phyloP scores from a whole-genome alignment of 2,113 vertebrate genomes.

The Odocoileus hemionus region DNA sequence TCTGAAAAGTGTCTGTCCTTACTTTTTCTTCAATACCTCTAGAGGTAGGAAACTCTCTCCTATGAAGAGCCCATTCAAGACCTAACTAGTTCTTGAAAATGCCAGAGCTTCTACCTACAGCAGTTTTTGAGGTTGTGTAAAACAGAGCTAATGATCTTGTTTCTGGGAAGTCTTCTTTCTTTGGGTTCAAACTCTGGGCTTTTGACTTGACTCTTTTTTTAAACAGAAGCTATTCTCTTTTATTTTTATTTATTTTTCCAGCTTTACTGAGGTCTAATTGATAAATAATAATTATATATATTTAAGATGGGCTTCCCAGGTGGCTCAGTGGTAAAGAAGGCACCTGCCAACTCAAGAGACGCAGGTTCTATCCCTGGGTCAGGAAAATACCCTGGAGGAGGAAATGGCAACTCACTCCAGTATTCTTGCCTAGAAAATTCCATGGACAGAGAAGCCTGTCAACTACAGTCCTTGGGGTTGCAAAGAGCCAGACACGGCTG shows the following conservation, averaged over 20 bases:
- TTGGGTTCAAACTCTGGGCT: background rate
- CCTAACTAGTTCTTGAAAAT: background rate
- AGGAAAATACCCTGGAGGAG: background rate
- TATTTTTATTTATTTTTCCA: background rate
- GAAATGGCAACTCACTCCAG: background rate
- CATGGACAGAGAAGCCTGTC: background rate
- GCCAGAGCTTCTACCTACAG: background rate
- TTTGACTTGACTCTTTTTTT: background rate
- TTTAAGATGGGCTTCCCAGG: background rate
- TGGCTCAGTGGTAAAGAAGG: background rate
- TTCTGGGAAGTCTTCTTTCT: background rate
- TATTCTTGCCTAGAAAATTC: background rate
- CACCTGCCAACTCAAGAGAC: rapidly evolving
- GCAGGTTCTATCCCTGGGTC: rapidly evolving
- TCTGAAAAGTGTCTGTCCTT: background rate
- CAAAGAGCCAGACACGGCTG: background rate
- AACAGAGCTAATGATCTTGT: background rate
- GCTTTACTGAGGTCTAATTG: background rate
- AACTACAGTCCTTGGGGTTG: background rate
- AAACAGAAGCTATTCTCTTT: background rate
- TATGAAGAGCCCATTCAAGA: background rate
- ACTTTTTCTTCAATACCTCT: background rate
- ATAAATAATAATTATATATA: background rate
- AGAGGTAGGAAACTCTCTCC: background rate
- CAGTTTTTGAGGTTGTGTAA: background rate